Percentiles rank a stretch among this genome's conserved stretches.
Conservation (phyloP, 1,140 invertebrate genomes). For the Sycobia sp. region DNA sequence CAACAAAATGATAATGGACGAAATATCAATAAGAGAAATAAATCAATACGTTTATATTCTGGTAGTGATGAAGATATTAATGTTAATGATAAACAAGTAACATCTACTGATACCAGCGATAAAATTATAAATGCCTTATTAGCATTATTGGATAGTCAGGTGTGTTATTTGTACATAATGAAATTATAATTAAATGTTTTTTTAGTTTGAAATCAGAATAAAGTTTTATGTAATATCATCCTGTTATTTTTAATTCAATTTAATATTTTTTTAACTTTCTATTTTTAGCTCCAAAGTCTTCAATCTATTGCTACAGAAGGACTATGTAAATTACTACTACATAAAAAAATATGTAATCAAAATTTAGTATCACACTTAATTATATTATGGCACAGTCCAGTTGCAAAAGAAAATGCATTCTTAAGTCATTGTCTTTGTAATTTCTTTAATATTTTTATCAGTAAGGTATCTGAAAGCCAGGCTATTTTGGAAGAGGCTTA, state of each 20-base stretch:
- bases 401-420: constrained; percentile 59
- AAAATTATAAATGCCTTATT: constrained; percentile 54
- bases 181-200: too few relatives aligned
- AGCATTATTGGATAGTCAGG: constrained; percentile 49
- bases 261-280: not conserved
- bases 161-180: too few relatives aligned
- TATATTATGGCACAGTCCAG: constrained; percentile 68
- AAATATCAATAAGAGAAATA: constrained; percentile 40
- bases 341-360: constrained; percentile 50
- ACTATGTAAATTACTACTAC: constrained; percentile 56
- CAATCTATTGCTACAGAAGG: constrained; percentile 52
- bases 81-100: constrained; percentile 18
- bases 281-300: constrained; percentile 47
- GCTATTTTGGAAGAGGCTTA: constrained; percentile 69
- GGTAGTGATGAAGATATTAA: constrained; percentile 40
- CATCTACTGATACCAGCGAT: constrained; percentile 32
- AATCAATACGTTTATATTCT: constrained; percentile 42
- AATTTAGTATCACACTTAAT: constrained; percentile 65
- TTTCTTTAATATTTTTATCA: constrained; percentile 67
- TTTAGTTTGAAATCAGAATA: too few relatives aligned
- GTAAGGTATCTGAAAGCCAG: constrained; percentile 60
- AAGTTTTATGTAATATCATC: too few relatives aligned
- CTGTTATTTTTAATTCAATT: too few relatives aligned
- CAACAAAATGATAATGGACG: constrained; percentile 30
- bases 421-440: constrained; percentile 63